Conservation (phyloP, 2,113 vertebrate species). For the Lathamus discolor region DNA sequence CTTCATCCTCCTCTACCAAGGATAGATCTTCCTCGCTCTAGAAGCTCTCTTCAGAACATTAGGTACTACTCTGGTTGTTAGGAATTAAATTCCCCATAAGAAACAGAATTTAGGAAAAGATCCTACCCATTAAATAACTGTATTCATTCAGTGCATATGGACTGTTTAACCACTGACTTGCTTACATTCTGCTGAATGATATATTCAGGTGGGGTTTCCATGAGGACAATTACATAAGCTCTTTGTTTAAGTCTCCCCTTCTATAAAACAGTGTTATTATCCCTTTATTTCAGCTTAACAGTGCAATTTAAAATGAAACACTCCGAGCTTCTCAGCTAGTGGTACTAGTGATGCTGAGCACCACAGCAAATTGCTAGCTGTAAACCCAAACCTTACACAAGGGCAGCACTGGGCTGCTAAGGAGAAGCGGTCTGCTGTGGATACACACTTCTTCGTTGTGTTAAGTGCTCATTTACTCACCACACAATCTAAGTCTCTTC, state of each 20-base stretch:
- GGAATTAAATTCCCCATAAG: not conserved
- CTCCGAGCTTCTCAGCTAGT: not conserved
- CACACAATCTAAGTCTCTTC: not conserved
- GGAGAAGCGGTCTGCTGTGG: not conserved
- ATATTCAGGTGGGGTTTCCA: not conserved
- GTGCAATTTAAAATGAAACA: not conserved
- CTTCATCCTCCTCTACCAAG: not conserved
- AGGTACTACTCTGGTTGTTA: not conserved
- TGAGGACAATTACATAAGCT: not conserved
- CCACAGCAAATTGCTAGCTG: not conserved
- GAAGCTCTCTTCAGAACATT: not conserved
- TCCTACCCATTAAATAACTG: not conserved
- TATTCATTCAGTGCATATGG: not conserved
- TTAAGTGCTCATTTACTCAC: not conserved
- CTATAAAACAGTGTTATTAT: not conserved
- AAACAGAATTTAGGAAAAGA: not conserved
- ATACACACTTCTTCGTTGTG: not conserved
- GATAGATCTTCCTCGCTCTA: not conserved
- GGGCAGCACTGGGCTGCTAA: not conserved
- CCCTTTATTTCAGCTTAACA: not conserved
- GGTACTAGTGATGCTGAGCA: not conserved
- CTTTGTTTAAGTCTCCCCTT: not conserved
- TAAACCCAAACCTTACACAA: not conserved
- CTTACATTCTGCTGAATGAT: not conserved
- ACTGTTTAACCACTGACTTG: not conserved